These are phyloP conservation scores for Dendrocopos noguchii DNA, from an alignment of 2,113 vertebrate genomes.

Conservation along the genomic window DNA sequence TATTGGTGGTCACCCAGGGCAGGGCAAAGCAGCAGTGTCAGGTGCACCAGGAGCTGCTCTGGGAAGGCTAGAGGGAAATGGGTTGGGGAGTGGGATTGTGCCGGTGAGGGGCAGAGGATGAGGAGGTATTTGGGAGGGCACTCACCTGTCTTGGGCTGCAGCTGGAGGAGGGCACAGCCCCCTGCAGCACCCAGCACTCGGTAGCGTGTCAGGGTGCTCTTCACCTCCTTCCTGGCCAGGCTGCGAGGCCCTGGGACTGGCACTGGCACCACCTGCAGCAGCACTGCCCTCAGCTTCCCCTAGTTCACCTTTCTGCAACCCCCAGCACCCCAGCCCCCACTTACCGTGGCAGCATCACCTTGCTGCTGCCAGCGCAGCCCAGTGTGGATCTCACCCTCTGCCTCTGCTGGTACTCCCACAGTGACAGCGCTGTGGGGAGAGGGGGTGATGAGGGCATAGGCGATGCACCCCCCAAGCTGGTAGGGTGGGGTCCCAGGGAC, in stretches of 20 bases:
- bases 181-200: slow-evolving; percentile 40
- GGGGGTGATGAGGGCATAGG: neutral
- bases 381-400: slow-evolving; percentile 59
- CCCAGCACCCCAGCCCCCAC: neutral
- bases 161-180: slow-evolving; percentile 76
- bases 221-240: slow-evolving; percentile 69
- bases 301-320: fast-evolving
- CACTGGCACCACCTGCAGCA: slow-evolving; percentile 69
- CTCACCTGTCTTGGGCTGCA: slow-evolving; percentile 77
- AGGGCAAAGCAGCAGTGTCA: slow-evolving; percentile 71
- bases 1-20: slow-evolving; percentile 75
- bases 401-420: neutral
- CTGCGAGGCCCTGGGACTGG: slow-evolving; percentile 52
- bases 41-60: slow-evolving; percentile 74
- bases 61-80: slow-evolving; percentile 65
- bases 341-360: slow-evolving; percentile 55
- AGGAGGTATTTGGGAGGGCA: neutral
- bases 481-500: neutral
- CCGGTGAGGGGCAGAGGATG: fast-evolving
- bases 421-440: neutral
- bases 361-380: slow-evolving; percentile 58
- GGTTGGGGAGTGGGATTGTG: too few species aligned
- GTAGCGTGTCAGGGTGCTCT: slow-evolving; percentile 73
- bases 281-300: neutral
- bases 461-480: too few species aligned